Percentiles rank a stretch among this genome's conserved stretches.
Evolutionary conservation across 2,113 vertebrate species (phyloP).

Genomic region (Regulus satrapa): DNA sequence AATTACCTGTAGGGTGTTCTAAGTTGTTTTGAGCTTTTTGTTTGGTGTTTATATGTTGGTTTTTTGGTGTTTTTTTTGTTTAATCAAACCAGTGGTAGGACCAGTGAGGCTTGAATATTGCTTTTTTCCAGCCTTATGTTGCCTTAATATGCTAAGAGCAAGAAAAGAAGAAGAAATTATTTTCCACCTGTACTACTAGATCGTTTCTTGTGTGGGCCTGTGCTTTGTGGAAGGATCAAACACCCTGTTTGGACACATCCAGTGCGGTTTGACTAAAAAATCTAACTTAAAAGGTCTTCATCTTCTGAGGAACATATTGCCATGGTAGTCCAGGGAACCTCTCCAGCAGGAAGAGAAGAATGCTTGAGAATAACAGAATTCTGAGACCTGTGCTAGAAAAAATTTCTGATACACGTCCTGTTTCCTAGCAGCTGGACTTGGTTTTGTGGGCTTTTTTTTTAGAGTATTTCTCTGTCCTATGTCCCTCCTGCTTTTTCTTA

Average conservation of each 20-base stretch:
- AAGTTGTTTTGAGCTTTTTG: not conserved
- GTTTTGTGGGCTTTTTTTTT: not conserved
- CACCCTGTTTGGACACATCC: rapidly evolving
- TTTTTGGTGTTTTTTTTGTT: not conserved
- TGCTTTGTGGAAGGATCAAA: not conserved
- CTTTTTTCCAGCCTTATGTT: not conserved
- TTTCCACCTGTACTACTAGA: not conserved
- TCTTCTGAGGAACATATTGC: not conserved
- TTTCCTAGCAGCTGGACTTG: not conserved
- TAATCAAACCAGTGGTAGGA: not conserved
- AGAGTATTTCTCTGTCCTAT: not conserved
- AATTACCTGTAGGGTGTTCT: not conserved
- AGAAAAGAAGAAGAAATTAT: not conserved
- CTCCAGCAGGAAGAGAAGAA: not conserved
- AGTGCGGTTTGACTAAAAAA: not conserved
- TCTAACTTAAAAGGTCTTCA: not conserved
- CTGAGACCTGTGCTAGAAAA: not conserved
- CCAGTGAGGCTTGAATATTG: not conserved
- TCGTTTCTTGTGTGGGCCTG: not conserved
- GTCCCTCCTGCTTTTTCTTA: not conserved
- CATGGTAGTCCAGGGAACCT: not conserved
- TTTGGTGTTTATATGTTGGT: not conserved
- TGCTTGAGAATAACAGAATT: not conserved
- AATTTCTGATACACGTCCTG: not conserved
- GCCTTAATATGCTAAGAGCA: not conserved